Evolutionary conservation across 53 echinoderm and acorn worm genomes (phyloP).

Genomic region (Hippasteria phrygiana): DNA sequence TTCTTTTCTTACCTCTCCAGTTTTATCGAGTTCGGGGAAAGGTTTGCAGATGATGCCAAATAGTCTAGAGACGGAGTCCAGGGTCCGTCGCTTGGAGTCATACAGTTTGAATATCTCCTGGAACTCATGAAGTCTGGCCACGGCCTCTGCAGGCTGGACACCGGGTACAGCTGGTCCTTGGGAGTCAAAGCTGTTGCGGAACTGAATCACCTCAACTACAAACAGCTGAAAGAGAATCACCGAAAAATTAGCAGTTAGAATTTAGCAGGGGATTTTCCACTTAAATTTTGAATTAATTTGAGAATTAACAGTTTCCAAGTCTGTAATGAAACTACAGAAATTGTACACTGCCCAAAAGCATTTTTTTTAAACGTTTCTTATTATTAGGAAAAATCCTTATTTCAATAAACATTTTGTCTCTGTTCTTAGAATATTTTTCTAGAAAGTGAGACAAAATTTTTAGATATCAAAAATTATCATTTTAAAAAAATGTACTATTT

Average conservation of each 20-base stretch:
- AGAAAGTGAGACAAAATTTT: no score
- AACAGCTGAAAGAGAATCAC: slow-evolving; percentile 76
- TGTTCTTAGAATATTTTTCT: no score
- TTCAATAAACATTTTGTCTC: no score
- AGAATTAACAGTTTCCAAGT: no score
- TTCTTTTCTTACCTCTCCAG: slow-evolving; percentile 70
- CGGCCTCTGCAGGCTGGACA: slow-evolving; percentile 96
- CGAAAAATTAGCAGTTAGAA: no score
- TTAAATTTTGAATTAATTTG: no score
- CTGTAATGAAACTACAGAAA: no score
- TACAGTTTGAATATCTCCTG: slow-evolving; percentile 98
- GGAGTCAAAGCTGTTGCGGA: slow-evolving; percentile 98
- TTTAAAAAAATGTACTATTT: no score
- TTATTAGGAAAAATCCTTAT: no score
- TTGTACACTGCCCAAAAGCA: no score
- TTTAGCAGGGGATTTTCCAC: background rate
- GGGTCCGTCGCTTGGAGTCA: slow-evolving; percentile 91
- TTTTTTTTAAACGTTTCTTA: no score
- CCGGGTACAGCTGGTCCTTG: slow-evolving; percentile 98
- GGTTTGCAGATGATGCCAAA: slow-evolving; percentile 99
- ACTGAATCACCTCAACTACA: slow-evolving; percentile 98
- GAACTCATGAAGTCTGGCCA: slow-evolving; percentile 93
- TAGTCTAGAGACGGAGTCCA: slow-evolving; percentile 97
- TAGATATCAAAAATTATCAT: no score
- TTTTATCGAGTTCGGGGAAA: slow-evolving; percentile 97